Base-by-base conservation (phyloP, 1,140 invertebrate species). In the Anastrepha ludens region DNA sequence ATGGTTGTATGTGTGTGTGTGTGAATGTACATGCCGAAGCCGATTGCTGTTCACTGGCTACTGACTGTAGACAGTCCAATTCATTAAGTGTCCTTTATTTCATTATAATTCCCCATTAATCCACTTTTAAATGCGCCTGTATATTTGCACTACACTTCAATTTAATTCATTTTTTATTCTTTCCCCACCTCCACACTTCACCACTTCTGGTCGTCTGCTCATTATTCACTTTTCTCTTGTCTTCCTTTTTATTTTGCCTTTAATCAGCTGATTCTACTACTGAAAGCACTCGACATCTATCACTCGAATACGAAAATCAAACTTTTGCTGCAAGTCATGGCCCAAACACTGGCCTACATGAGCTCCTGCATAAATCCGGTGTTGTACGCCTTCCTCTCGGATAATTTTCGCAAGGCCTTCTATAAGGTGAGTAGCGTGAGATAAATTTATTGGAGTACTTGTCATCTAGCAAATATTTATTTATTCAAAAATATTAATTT, bases 331-430 rank as follows among this genome's bases (percentile, higher is more conserved):
- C 97, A 98, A 93, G 97, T 98, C 89, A 95, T 95, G 6, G 96
- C 97, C 5, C 97, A 99, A 90, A 97, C 98, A 13, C 93, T 99
- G 87, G 98, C 98, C 1, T 99, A 99, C 94, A 97, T 97, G 94
- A 99, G 98, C 94, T 97, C 97, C 90, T 99, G 98, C 90, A 96
- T 99, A 89, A 99, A 99, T 92, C 98, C 98, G 0, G 96, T 99
- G 87, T 95, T 99, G 39, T 99, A 93, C 78, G 92, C 92, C 41
- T 93, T 93, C 85, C 90, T 93, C 60, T 93, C 92, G 29, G 91
- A 93, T 74, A 93, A 93, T 88, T 93, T 93, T 88, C 91, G 92
- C 81, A 93, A 93, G 90, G 92, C 92, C 85, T 93, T 93, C 89
- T 90, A 90, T 88, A 93, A 93, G 92, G 92, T 93, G 87, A 92